Percentiles rank a stretch among this genome's conserved stretches.
Evolutionary conservation across 2,888 invertebrate genomes (phyloP).

Genomic region (Augiades crinisus): DNA sequence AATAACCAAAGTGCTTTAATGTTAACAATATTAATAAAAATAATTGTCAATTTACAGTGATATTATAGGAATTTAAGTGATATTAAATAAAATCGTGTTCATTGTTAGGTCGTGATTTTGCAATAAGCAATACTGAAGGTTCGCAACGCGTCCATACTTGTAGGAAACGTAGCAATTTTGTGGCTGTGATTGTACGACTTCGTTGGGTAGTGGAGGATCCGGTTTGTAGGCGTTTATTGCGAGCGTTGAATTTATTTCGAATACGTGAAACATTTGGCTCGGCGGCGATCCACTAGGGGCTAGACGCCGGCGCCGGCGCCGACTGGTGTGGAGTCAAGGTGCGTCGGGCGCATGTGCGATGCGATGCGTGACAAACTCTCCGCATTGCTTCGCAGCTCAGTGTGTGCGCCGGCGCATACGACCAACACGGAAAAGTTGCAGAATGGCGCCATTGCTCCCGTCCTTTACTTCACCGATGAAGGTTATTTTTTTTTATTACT

Average conservation of each 20-base stretch:
- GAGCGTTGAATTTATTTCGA: conserved; percentile 45
- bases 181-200: conserved; percentile 37
- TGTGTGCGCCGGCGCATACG: conserved; percentile 51
- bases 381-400: conserved; percentile 61
- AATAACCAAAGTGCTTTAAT: conserved; percentile 24
- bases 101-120: conserved; percentile 7
- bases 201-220: conserved; percentile 40
- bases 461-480: conserved; percentile 64
- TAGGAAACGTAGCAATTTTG: conserved; percentile 27
- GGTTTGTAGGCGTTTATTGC: conserved; percentile 39
- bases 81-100: conserved; percentile 5
- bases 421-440: conserved; percentile 59
- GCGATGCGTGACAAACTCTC: conserved; percentile 75
- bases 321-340: conserved; percentile 40
- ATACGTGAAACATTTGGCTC: conserved; percentile 36
- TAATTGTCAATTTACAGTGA: conserved; percentile 8
- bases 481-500: conserved; percentile 41
- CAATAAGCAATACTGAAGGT: conserved; percentile 13
- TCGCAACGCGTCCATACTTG: conserved; percentile 24
- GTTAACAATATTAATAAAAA: conserved; percentile 8
- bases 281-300: conserved; percentile 29
- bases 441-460: conserved; percentile 57
- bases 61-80: conserved; percentile 4
- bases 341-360: conserved; percentile 61
- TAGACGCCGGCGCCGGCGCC: conserved; percentile 51